phyloP scores from a whole-genome alignment of 1,140 invertebrate genomes.

The Spodoptera litura region DNA sequence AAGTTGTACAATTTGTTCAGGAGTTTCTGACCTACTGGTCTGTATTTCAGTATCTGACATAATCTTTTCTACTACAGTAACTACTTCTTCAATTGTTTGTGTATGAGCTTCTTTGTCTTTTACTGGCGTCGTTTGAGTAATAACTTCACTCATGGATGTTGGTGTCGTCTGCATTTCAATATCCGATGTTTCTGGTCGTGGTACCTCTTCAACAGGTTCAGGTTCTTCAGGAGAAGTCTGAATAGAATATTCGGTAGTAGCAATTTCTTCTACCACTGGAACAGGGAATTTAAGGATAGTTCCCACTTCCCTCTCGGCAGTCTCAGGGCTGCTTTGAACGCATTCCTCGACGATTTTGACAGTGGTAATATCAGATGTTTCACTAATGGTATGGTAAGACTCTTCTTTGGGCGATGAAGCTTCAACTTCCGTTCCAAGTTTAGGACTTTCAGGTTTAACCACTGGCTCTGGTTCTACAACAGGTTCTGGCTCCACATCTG shows the following conservation, averaged over 20 bases:
- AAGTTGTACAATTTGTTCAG: slow-evolving; percentile 61
- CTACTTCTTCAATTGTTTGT: slow-evolving; percentile 69
- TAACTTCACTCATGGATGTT: slow-evolving; percentile 81
- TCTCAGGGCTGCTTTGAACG: slow-evolving; percentile 81
- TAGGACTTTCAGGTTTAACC: slow-evolving; percentile 58
- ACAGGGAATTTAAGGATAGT: slow-evolving; percentile 87
- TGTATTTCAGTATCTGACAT: slow-evolving; percentile 73
- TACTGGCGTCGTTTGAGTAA: slow-evolving; percentile 85
- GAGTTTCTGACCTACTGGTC: slow-evolving; percentile 72
- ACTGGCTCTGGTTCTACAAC: slow-evolving; percentile 55
- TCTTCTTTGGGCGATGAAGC: slow-evolving; percentile 81
- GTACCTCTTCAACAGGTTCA: slow-evolving; percentile 71
- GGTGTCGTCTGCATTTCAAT: slow-evolving; percentile 87
- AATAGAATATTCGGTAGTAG: slow-evolving; percentile 85
- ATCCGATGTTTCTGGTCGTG: slow-evolving; percentile 82
- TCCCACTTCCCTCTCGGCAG: slow-evolving; percentile 72
- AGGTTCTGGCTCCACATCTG: slow-evolving; percentile 52
- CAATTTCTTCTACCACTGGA: slow-evolving; percentile 87
- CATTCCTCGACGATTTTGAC: slow-evolving; percentile 90
- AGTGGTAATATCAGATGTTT: slow-evolving; percentile 85
- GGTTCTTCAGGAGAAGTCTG: slow-evolving; percentile 88
- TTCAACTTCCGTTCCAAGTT: slow-evolving; percentile 72
- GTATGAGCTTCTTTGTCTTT: slow-evolving; percentile 79
- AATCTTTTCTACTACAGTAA: slow-evolving; percentile 62
- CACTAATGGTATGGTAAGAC: slow-evolving; percentile 86